These are phyloP conservation scores for Actenoides hombroni DNA, from an alignment of 2,113 vertebrate genomes.

Conservation along the genomic window DNA sequence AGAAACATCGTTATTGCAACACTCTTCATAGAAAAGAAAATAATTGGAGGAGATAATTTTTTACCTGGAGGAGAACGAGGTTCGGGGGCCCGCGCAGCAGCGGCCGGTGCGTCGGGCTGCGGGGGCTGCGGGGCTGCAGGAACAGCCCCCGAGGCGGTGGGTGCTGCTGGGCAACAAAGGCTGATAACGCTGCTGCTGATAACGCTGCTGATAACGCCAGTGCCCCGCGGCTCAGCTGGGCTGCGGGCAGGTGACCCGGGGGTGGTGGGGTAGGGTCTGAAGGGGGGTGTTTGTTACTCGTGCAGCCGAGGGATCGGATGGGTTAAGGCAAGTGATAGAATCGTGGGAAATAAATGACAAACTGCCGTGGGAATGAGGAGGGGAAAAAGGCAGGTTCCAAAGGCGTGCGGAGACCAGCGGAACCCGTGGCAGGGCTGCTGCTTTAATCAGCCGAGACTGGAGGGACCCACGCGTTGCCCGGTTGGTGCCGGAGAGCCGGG, in stretches of 20 bases:
- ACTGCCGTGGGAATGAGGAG: background rate
- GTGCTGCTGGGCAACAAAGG: rapidly evolving
- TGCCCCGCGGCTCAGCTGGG: rapidly evolving
- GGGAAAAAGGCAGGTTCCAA: background rate
- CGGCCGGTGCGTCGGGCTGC: rapidly evolving
- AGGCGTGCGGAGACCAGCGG: background rate
- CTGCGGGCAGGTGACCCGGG: rapidly evolving
- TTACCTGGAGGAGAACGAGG: background rate
- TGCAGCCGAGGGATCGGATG: background rate
- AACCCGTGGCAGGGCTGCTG: background rate
- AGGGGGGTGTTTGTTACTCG: background rate
- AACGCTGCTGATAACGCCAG: rapidly evolving
- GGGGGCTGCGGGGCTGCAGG: background rate
- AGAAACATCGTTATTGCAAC: background rate
- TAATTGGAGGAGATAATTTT: background rate
- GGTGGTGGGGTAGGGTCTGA: background rate
- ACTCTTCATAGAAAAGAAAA: background rate
- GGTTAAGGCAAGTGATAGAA: background rate
- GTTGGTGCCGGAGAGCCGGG: background rate
- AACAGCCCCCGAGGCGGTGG: rapidly evolving
- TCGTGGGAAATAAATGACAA: background rate
- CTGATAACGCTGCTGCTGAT: no score
- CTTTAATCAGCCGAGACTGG: background rate
- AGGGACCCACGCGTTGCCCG: background rate
- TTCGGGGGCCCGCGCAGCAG: rapidly evolving